Evolutionary conservation across 1,140 invertebrate species (phyloP), one percentile per base, ranked within the genome.

Genomic region (Neodiprion lecontei): DNA sequence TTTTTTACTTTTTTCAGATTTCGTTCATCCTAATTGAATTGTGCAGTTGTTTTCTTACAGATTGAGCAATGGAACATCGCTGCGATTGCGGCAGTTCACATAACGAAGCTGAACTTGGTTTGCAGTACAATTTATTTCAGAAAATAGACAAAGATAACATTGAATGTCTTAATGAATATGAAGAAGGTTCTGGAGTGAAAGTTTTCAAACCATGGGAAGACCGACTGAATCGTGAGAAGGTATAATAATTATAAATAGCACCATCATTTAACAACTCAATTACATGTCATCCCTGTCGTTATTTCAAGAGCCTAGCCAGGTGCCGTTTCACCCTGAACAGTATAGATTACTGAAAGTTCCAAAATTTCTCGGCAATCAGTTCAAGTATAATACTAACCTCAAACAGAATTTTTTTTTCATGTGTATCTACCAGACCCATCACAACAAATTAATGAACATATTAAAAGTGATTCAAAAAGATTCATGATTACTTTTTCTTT

Each of bases 171-270:
- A 99, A 99, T 87, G 97, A 99, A 90, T 78, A 88, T 40, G 86
- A 90, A 49, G 96, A 98, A 83, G 95, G 94, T 53, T 94, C 95
- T 48, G 97, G 96, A 67, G 95, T 94, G 88, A 89, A 89, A 49
- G 93, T 99, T 10, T 99, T 99, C 81, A 98, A 98, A 88, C 90
- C 96, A 0, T 99, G 97, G 94, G 96, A 98, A 81, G 91, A 96
- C 69, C 89, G 97, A 77, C 85, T 96, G 40, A 92, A 96, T 82
- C 91, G 89, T 81, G 91, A 91, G 74, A 90, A 93, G 84, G 96
- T 97, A 88, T 85, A 85, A 85, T 76, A 28, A 70, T 61, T 40
- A 40, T 40, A 40, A 40, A 40, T 40, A 40, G 5, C 28, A 40
- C 5, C 11, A n/a, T 75, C n/a, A 14, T 53, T 67, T 40, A 14